Conservation (phyloP, 2,888 invertebrate genomes). For the Sinelater perroti region DNA sequence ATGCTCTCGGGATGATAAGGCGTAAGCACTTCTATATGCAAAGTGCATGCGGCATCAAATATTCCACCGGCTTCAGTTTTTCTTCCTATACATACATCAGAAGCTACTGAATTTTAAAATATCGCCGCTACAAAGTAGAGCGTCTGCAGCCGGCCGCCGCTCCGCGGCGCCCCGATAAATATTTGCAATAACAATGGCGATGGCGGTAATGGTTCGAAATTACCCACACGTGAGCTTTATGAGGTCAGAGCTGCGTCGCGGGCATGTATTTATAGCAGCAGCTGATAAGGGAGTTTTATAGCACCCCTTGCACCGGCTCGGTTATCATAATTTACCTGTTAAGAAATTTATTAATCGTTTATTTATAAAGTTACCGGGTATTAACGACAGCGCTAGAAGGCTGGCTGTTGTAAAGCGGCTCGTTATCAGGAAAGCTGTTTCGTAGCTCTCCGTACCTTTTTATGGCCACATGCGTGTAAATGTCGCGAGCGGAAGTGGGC, state of each 20-base stretch:
- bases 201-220: too few species aligned
- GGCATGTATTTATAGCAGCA: slow-evolving; percentile 32
- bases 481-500: too few species aligned
- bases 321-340: slow-evolving; percentile 39
- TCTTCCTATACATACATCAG: slow-evolving; percentile 25
- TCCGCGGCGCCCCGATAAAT: slow-evolving; percentile 17
- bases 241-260: slow-evolving; percentile 16
- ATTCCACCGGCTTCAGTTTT: slow-evolving; percentile 32
- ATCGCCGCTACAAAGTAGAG: slow-evolving; percentile 7
- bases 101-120: slow-evolving; percentile 26
- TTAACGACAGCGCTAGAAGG: slow-evolving; percentile 23
- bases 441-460: too few species aligned
- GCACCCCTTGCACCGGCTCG: slow-evolving; percentile 31
- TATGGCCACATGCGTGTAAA: too few species aligned
- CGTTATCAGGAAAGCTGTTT: too few species aligned
- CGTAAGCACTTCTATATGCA: slow-evolving; percentile 31
- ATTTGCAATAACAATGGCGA: slow-evolving; percentile 35
- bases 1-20: slow-evolving; percentile 24
- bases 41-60: slow-evolving; percentile 31
- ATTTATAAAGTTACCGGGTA: slow-evolving; percentile 32
- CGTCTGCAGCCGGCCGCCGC: not conserved
- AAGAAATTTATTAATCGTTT: slow-evolving; percentile 39
- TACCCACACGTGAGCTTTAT: slow-evolving; percentile 27
- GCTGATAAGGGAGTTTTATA: slow-evolving; percentile 36
- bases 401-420: slow-evolving; percentile 21